A percentile compares a stretch with the other conserved stretches of the same genome.
phyloP scores from a whole-genome alignment of 1,140 invertebrate species.

The Popillia japonica region DNA sequence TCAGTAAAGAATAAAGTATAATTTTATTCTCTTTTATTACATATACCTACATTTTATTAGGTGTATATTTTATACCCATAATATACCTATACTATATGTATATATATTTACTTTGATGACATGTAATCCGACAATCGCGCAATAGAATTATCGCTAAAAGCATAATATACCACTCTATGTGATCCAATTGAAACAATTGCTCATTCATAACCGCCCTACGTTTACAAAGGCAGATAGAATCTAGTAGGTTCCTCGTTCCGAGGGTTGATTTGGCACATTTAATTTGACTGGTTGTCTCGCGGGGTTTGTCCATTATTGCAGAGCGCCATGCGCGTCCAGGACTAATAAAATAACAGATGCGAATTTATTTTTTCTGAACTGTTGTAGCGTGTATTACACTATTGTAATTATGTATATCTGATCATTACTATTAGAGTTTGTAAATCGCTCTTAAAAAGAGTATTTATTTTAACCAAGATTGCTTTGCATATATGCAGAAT shows the following conservation, averaged over 20 bases:
- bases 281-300: conserved; percentile 53
- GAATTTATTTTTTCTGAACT: conserved; percentile 19
- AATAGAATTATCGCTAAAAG: conserved; percentile 35
- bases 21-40: no score
- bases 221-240: conserved; percentile 45
- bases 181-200: conserved; percentile 43
- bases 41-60: no score
- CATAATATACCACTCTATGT: conserved; percentile 1
- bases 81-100: no score
- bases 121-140: background rate
- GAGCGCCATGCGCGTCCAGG: background rate
- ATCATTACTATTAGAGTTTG: no score
- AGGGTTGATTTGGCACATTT: conserved; percentile 55
- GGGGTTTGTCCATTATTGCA: conserved; percentile 44
- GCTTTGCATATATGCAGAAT: no score
- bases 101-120: background rate
- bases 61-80: no score
- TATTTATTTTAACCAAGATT: no score
- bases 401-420: background rate
- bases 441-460: no score
- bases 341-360: conserved; percentile 41
- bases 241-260: conserved; percentile 43
- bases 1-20: no score
- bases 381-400: background rate
- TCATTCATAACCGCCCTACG: conserved; percentile 48